A percentile compares a stretch with the other conserved stretches of the same genome.
Evolutionary conservation across 2,797 vertebrate genomes (phyloP).

Genomic region (Morus bassanus): DNA sequence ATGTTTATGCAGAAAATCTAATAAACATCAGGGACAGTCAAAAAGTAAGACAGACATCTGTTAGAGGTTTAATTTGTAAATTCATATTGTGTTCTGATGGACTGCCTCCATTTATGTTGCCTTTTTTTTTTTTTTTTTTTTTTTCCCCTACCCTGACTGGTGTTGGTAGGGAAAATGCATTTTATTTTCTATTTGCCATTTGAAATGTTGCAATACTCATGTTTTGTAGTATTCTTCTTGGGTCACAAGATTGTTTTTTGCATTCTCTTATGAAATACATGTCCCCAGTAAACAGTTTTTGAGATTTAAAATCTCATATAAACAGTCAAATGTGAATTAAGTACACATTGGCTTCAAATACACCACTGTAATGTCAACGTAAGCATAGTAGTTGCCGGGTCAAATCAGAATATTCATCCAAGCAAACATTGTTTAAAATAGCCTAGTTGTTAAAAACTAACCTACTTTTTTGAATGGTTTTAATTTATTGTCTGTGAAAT

Average conservation of each 20-base stretch:
- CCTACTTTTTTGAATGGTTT: not conserved
- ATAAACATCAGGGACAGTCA: not conserved
- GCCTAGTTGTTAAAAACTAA: not conserved
- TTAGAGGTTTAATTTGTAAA: not conserved
- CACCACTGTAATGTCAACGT: not conserved
- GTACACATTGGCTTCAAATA: not conserved
- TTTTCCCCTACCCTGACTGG: not conserved
- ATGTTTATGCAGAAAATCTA: not conserved
- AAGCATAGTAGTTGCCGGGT: not conserved
- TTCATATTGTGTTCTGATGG: not conserved
- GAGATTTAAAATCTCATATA: not conserved
- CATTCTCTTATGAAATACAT: not conserved
- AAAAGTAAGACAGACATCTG: not conserved
- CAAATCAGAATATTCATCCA: not conserved
- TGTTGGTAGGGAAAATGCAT: not conserved
- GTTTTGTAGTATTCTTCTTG: not conserved
- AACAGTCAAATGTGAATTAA: not conserved
- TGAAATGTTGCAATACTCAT: not conserved
- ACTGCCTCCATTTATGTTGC: not conserved
- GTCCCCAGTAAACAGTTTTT: not conserved
- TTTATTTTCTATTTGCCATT: not conserved
- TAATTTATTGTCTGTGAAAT: not conserved
- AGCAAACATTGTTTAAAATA: slow-evolving; percentile 1
- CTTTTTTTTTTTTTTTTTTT: not conserved
- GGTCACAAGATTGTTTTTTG: not conserved